phyloP scores from a whole-genome alignment of 2,113 vertebrate species.

The Campylomormyrus numenius region DNA sequence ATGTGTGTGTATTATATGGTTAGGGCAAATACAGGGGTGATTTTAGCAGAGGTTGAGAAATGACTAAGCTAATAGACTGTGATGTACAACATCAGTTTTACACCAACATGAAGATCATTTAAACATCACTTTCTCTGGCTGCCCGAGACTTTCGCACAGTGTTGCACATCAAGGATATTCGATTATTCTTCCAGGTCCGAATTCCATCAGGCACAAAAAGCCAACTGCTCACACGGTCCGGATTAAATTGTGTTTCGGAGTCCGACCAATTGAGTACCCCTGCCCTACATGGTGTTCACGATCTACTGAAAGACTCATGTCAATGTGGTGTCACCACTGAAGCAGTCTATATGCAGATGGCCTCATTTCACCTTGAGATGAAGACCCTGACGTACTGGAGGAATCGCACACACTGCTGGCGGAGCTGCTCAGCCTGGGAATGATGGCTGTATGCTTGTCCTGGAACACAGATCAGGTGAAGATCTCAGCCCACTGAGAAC shows the following conservation, averaged over 20 bases:
- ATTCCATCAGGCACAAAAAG: neutral
- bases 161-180: neutral
- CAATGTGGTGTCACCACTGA: neutral
- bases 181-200: neutral
- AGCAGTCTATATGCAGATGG: neutral
- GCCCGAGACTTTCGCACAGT: no score
- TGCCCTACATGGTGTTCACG: neutral
- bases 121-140: no score
- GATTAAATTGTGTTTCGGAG: neutral
- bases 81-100: no score
- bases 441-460: conserved; percentile 76
- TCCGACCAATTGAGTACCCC: neutral
- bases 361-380: conserved; percentile 73
- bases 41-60: no score
- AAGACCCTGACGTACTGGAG: conserved; percentile 91
- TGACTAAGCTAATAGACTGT: no score
- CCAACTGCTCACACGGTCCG: neutral
- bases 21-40: no score
- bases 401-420: conserved; percentile 76
- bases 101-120: no score
- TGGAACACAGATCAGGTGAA: conserved; percentile 37
- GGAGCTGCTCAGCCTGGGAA: conserved; percentile 75
- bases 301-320: neutral
- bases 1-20: no score
- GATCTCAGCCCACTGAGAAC: neutral